Evolutionary conservation across 2,888 invertebrate genomes (phyloP).

Genomic region (Coenonympha glycerion): DNA sequence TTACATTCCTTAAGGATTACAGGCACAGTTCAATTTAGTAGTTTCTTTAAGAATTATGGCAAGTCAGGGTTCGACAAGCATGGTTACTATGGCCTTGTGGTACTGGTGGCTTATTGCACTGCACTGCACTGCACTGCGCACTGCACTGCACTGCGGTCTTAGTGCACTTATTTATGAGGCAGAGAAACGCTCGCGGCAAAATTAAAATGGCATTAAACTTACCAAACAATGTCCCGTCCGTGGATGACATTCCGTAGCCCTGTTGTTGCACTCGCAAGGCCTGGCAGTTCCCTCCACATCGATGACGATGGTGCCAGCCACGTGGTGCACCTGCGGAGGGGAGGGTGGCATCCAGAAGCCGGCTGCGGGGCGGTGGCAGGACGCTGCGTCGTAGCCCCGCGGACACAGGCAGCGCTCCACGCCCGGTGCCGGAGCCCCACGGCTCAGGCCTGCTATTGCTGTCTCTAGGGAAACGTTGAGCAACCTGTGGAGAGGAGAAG

Average conservation of each 20-base stretch:
- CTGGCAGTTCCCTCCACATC: constrained; percentile 86
- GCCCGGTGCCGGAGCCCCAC: constrained; percentile 83
- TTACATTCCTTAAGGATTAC: background rate
- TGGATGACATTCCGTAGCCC: constrained; percentile 85
- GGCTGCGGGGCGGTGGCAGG: constrained; percentile 91
- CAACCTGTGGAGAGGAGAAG: constrained; percentile 47
- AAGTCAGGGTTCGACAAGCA: no score
- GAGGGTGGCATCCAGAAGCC: constrained; percentile 86
- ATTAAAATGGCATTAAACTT: constrained; percentile 38
- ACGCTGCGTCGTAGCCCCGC: constrained; percentile 85
- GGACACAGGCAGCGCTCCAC: constrained; percentile 93
- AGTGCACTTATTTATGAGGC: no score
- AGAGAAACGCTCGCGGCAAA: no score
- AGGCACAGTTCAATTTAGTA: no score
- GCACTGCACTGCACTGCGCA: no score
- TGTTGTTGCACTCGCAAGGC: constrained; percentile 87
- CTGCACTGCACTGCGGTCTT: no score
- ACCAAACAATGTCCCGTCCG: constrained; percentile 91
- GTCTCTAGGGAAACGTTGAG: constrained; percentile 88
- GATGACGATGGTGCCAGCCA: constrained; percentile 83
- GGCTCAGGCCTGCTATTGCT: constrained; percentile 81
- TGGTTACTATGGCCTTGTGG: no score
- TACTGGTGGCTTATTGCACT: no score
- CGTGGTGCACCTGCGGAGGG: constrained; percentile 51
- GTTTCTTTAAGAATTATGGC: no score